Evolutionary conservation across 2,797 vertebrate species (phyloP).

Genomic region (Argya squamiceps): DNA sequence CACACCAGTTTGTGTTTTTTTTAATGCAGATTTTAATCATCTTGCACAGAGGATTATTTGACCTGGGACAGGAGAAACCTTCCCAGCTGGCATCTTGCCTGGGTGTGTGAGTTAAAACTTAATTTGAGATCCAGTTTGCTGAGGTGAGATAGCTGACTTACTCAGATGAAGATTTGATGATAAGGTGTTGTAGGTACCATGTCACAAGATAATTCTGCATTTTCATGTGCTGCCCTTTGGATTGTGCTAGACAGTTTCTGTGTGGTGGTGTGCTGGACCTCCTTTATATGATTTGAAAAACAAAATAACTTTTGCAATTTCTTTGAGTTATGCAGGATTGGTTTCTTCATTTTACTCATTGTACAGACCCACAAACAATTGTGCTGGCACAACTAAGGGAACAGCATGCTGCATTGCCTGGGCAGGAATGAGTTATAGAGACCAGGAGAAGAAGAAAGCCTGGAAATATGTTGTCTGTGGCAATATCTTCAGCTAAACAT

Average conservation of each 20-base stretch:
- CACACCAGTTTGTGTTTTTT: background rate
- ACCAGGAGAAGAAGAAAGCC: constrained; percentile 41
- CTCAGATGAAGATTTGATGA: background rate
- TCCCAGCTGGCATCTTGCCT: constrained; percentile 7
- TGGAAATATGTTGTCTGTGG: constrained; percentile 60
- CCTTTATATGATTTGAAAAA: background rate
- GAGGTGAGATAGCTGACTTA: constrained; percentile 6
- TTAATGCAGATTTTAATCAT: background rate
- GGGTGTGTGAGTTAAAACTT: background rate
- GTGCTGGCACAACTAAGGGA: background rate
- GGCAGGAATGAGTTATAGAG: constrained; percentile 41
- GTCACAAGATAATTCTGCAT: background rate
- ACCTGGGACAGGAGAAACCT: background rate
- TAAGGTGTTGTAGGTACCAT: background rate
- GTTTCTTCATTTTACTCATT: constrained; percentile 29
- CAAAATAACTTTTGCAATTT: background rate
- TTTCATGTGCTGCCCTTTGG: background rate
- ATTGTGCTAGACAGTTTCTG: background rate
- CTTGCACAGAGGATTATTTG: background rate
- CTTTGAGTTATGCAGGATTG: background rate
- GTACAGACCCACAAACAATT: constrained; percentile 29
- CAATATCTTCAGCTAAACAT: constrained; percentile 60
- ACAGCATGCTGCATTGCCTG: background rate
- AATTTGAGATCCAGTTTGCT: background rate
- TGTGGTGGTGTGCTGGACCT: background rate